Base-by-base conservation (phyloP, 2,113 vertebrate species). In the Mormyrus lacerda region DNA sequence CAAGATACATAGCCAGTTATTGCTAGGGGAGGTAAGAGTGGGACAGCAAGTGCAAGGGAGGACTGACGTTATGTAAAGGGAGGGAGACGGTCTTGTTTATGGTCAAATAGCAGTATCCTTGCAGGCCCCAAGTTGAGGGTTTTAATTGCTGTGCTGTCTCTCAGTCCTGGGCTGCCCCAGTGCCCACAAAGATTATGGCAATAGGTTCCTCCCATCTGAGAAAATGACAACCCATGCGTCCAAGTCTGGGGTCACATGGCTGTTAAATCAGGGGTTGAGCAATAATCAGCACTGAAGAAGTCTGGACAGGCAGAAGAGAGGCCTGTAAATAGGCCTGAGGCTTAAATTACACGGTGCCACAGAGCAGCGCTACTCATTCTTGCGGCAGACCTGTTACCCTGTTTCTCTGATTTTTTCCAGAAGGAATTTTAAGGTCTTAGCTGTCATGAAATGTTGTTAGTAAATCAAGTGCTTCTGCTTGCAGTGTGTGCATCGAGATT, bases 401-500 rank as follows among this genome's bases (percentile, higher is more conserved):
- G 92, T 93, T 93, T 94, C 94, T 45, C 27, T n/a, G 51, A 11
- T 87, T 11, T 21, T 65, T 61, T 61, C 55, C 27, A 24, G 39
- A 44, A 61, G 35, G 53, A 27, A 65, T 42, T 87, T 94, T 91
- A 92, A 88, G 89, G 91, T 88, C 91, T 42, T 2, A 27, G 15
- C 3, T 42, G 19, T 83, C 3, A 55, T n/a, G 15, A 58, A 87
- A 53, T 61, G 44, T 11, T 65, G 61, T 69, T 79, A 10, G 39
- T 76, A 61, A 24, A 48, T 4, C 15, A 50, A 42, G 47, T 53
- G 65, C 39, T 51, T 53, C 69, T 89, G 0, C 69, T n/a, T 2
- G 0, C 89, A 99, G 99, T 99, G 99, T 88, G 99, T 99, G 39
- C 99, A 99, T 91, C 96, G 99, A 88, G 99, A 99, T 93, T 95